phyloP scores from a whole-genome alignment of 2,113 vertebrate species.

The Camelus dromedarius region DNA sequence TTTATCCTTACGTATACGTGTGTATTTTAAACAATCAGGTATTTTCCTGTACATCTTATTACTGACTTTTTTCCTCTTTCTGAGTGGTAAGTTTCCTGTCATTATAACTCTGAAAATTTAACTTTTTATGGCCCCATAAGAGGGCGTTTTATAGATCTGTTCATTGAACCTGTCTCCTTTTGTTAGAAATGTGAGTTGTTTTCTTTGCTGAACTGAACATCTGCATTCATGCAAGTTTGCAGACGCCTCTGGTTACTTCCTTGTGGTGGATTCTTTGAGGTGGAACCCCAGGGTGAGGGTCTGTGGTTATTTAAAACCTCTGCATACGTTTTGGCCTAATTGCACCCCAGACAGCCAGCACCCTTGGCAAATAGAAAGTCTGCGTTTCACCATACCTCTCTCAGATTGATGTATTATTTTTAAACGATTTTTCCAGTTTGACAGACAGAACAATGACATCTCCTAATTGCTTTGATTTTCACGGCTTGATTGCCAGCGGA shows the following conservation, averaged over 20 bases:
- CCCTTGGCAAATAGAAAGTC: background rate
- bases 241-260: background rate
- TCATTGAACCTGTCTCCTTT: background rate
- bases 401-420: background rate
- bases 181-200: background rate
- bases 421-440: background rate
- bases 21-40: background rate
- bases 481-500: rapidly evolving
- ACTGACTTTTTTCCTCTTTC: background rate
- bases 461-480: background rate
- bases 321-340: background rate
- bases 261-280: background rate
- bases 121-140: background rate
- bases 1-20: background rate
- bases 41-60: rapidly evolving
- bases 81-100: background rate
- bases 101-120: background rate
- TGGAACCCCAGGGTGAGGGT: background rate
- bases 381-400: background rate
- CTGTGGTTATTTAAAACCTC: background rate
- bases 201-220: background rate
- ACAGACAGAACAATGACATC: rapidly evolving
- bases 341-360: background rate
- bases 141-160: no score
- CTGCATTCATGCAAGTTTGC: background rate